Conservation (phyloP, 2,888 invertebrate genomes). For the Drosophila fungiperda region DNA sequence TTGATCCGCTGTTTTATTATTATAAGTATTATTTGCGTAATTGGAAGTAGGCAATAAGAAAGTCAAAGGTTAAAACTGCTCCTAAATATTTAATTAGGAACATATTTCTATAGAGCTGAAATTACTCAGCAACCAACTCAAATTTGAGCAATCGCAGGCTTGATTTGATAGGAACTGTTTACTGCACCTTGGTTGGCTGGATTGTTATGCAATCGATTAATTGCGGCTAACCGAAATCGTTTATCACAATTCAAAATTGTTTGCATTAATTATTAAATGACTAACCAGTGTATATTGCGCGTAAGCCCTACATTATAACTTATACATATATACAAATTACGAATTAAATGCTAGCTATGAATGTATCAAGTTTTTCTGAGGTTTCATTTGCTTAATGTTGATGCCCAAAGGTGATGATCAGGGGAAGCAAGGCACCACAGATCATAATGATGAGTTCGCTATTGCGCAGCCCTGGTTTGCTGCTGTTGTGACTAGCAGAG, state of each 20-base stretch:
- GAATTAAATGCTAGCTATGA: constrained; percentile 3
- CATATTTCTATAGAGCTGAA: not conserved
- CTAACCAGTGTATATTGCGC: constrained; percentile 21
- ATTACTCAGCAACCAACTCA: not conserved
- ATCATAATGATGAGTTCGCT: constrained; percentile 94
- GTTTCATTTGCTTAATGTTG: constrained; percentile 88
- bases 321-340: constrained; percentile 26
- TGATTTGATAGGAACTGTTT: not conserved
- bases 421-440: constrained; percentile 94
- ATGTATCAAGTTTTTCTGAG: not conserved
- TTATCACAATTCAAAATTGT: not conserved
- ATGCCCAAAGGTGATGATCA: constrained; percentile 96
- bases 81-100: not conserved
- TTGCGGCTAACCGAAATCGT: not conserved
- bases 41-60: not conserved
- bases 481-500: constrained; percentile 58
- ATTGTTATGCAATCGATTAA: not conserved
- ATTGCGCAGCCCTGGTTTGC: constrained; percentile 88
- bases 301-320: constrained; percentile 6
- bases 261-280: not conserved
- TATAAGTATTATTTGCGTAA: not conserved
- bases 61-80: not conserved
- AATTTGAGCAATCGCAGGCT: not conserved
- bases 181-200: not conserved
- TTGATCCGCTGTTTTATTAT: not conserved